Conservation (phyloP, 2,113 vertebrate genomes). For the Uria aalge region DNA sequence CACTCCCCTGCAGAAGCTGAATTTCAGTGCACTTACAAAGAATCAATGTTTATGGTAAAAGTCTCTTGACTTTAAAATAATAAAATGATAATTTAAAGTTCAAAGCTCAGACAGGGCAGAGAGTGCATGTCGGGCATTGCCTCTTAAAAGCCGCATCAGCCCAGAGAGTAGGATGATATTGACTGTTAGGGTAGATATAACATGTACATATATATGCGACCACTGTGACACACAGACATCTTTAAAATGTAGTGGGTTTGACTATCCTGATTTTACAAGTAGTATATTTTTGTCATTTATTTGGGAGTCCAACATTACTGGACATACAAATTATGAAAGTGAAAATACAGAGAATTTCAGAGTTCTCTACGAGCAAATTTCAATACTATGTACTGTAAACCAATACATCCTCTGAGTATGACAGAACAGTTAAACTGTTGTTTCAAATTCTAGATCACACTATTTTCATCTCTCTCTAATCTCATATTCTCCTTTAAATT, state of each 20-base stretch:
- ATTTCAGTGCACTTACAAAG: not conserved
- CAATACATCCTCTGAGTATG: not conserved
- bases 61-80: not conserved
- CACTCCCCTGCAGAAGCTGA: not conserved
- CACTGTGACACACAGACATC: not conserved
- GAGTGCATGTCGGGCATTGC: not conserved
- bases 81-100: not conserved
- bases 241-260: not conserved
- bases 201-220: fast-evolving
- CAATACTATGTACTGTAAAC: not conserved
- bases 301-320: not conserved
- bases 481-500: conserved; percentile 58
- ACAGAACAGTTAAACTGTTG: not conserved
- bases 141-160: not conserved
- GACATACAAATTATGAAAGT: not conserved
- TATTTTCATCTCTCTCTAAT: conserved; percentile 28
- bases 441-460: conserved; percentile 16
- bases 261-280: not conserved
- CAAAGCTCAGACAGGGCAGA: not conserved
- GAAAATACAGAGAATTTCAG: not conserved
- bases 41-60: not conserved
- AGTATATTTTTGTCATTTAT: not conserved
- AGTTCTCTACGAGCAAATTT: not conserved
- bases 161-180: not conserved
- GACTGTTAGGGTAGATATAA: not conserved